Evolutionary conservation across 2,888 invertebrate species (phyloP), one percentile per base, ranked within the genome.

Genomic region (Xylota sylvarum): DNA sequence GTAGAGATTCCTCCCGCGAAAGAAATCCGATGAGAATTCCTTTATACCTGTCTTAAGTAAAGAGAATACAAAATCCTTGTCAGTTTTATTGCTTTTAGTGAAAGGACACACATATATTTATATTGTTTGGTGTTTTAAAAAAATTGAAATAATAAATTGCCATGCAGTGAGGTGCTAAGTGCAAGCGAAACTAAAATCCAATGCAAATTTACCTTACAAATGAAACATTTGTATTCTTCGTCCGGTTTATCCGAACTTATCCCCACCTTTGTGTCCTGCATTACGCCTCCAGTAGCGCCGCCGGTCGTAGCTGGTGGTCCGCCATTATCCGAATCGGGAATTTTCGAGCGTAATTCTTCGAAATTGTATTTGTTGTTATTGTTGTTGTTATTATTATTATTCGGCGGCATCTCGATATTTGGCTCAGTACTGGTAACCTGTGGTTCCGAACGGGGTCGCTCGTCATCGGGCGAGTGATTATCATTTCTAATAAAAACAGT

Each of bases 221-320:
- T 96, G 91, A 96, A 94, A 93, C 96, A 96, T 92, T 95, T 95
- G 92, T 94, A 94, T 90, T 93, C 93, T 88, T 94, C 94, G 90
- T 94, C 94, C 88, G 93, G 91, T 90, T 93, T 92, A 89, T 92
- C 91, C 90, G 92, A 91, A 91, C 91, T 91, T 89, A 91, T 91
- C 90, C 92, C 92, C 92, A 92, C 92, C 92, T 92, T 92, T 92
- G 92, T 87, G 92, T 92, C 92, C 91, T 91, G 91, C 88, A 91
- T 91, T 89, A 91, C 84, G 90, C 88, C 89, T 89, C 90, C 84
- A 65, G 80, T 17, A 23, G 80, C 10, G 62, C 37, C 43, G 46
- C 37, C 43, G 46, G 74, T 35, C 58, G 79, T 32, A 9, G 46
- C 58, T 62, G 76, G 50, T 43, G 60, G 64, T 85, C 82, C 58